A percentile compares a stretch with the other conserved stretches of the same genome.
These are phyloP conservation scores for Turnix velox DNA, from an alignment of 2,113 vertebrate species.

Conservation along the genomic window DNA sequence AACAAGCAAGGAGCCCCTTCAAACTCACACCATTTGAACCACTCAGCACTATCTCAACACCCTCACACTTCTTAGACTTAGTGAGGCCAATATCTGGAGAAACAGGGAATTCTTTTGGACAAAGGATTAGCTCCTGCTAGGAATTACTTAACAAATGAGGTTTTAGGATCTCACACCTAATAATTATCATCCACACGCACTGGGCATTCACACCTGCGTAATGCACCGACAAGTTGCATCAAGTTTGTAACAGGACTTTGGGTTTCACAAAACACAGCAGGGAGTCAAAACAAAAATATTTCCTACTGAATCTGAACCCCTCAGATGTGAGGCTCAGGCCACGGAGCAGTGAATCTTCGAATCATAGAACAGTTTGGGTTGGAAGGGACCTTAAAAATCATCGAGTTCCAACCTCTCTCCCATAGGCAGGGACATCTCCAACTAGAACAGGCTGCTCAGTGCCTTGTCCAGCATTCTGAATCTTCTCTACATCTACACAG, in stretches of 20 bases:
- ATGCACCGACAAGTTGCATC: slow-evolving; percentile 45
- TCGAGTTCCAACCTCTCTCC: too few relatives aligned
- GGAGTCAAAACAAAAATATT: background rate
- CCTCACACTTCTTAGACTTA: background rate
- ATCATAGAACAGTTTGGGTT: too few relatives aligned
- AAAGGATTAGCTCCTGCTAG: background rate
- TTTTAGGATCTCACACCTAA: background rate
- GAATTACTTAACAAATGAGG: slow-evolving; percentile 9
- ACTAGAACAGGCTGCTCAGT: too few relatives aligned
- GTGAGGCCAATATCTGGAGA: background rate
- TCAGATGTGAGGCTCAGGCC: background rate
- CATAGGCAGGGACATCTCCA: too few relatives aligned
- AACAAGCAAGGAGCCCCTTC: accelerated
- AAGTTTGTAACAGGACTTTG: slow-evolving; percentile 17
- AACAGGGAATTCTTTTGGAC: background rate
- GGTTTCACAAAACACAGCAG: background rate
- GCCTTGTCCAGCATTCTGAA: too few relatives aligned
- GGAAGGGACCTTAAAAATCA: too few relatives aligned
- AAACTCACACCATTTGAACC: background rate
- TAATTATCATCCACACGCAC: background rate
- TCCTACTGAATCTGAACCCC: background rate
- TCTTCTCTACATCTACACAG: background rate
- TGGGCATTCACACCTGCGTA: slow-evolving; percentile 19
- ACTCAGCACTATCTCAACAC: background rate
- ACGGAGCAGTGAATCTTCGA: background rate